Conservation (phyloP, 2,113 vertebrate species). For the Elephantulus edwardii region DNA sequence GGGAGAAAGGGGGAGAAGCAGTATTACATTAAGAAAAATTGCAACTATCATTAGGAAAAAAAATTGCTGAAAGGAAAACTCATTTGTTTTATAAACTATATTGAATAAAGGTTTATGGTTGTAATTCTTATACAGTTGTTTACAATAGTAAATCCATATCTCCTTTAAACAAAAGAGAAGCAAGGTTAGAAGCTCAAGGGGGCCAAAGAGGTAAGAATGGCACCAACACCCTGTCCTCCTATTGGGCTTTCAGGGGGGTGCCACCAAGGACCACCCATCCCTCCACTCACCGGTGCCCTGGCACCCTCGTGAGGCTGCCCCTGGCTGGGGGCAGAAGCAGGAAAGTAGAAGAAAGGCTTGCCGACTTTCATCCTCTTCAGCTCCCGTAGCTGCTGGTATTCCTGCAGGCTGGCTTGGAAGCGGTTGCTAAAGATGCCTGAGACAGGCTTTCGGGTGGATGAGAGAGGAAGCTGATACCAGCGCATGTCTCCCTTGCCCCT, state of each 20-base stretch:
- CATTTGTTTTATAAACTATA: not conserved
- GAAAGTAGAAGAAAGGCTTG: not conserved
- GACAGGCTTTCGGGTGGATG: slow-evolving; percentile 18
- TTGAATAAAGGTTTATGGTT: not conserved
- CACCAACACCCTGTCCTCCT: not conserved
- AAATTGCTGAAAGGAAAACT: no score
- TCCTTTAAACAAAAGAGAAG: not conserved
- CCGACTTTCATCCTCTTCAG: slow-evolving; percentile 20
- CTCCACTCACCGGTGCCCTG: not conserved
- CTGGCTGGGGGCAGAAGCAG: not conserved
- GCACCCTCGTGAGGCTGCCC: not conserved
- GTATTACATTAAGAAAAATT: no score
- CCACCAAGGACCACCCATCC: not conserved
- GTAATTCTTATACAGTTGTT: not conserved
- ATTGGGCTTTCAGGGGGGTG: not conserved
- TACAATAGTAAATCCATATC: not conserved
- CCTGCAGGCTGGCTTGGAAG: slow-evolving; percentile 43
- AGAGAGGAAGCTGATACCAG: slow-evolving; percentile 47
- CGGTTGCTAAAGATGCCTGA: slow-evolving; percentile 25
- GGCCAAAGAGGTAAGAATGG: not conserved
- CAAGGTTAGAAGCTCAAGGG: not conserved
- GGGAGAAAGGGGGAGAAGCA: no score
- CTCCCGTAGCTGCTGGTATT: slow-evolving; percentile 40
- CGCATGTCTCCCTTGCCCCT: not conserved
- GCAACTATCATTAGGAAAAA: no score